These are phyloP conservation scores for Chrysolina americana DNA, from an alignment of 2,888 invertebrate species.

Conservation along the genomic window DNA sequence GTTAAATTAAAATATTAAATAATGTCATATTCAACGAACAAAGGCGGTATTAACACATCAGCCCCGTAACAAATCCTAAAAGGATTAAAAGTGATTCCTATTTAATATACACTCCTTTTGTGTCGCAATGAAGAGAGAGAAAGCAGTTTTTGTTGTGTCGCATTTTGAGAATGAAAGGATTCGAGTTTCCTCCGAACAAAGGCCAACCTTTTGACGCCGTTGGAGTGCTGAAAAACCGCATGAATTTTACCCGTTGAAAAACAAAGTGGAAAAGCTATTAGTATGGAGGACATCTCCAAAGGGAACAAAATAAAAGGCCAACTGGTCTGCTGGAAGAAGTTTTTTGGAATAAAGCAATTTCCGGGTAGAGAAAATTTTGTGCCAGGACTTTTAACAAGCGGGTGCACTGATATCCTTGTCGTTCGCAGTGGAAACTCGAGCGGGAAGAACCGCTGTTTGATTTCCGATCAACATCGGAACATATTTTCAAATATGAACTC, in stretches of 20 bases:
- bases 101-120: slow-evolving; percentile 41
- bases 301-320: slow-evolving; percentile 4
- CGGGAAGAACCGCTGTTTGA: not conserved
- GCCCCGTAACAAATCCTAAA: slow-evolving; percentile 37
- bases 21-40: slow-evolving; percentile 40
- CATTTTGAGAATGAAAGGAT: slow-evolving; percentile 17
- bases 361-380: slow-evolving; percentile 14
- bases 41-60: slow-evolving; percentile 44
- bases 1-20: slow-evolving; percentile 33
- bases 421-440: not conserved
- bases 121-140: slow-evolving; percentile 13
- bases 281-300: slow-evolving; percentile 19
- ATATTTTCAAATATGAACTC: too few species aligned
- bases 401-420: not conserved
- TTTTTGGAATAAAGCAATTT: slow-evolving; percentile 17
- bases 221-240: slow-evolving; percentile 23
- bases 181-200: slow-evolving; percentile 14
- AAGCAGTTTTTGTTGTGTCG: slow-evolving; percentile 20
- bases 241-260: slow-evolving; percentile 15
- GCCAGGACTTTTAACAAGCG: slow-evolving; percentile 15
- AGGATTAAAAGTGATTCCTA: slow-evolving; percentile 37
- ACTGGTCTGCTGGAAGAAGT: slow-evolving; percentile 1
- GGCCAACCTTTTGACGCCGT: slow-evolving; percentile 21
- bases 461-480: not conserved
- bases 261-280: slow-evolving; percentile 20